Evolutionary conservation across 2,797 vertebrate species (phyloP).

Genomic region (Falco peregrinus): DNA sequence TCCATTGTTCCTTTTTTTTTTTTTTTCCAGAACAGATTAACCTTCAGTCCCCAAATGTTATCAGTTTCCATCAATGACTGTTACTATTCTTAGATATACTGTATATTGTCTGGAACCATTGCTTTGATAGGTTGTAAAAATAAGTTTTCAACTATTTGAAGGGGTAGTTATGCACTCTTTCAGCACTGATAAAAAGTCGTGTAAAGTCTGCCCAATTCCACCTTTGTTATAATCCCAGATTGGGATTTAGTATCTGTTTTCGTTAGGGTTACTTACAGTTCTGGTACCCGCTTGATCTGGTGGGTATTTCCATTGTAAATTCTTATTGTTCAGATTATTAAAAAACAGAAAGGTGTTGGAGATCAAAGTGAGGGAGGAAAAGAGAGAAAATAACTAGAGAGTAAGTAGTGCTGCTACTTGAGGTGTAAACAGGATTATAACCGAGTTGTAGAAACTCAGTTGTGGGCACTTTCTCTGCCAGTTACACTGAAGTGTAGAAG

Average conservation of each 20-base stretch:
- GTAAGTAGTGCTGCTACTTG: background rate
- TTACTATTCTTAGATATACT: slow-evolving; percentile 56
- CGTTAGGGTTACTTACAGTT: background rate
- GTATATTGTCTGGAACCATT: slow-evolving; percentile 51
- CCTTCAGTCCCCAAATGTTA: slow-evolving; percentile 49
- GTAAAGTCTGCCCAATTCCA: background rate
- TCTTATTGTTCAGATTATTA: background rate
- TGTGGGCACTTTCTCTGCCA: background rate
- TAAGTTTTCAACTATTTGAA: slow-evolving; percentile 30
- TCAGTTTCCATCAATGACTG: slow-evolving; percentile 58
- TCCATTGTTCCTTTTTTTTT: slow-evolving; percentile 27
- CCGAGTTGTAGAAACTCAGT: background rate
- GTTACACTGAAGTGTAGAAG: background rate
- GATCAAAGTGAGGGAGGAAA: background rate
- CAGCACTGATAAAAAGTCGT: slow-evolving; percentile 9
- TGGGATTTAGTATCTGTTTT: background rate
- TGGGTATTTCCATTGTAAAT: background rate
- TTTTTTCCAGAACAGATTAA: background rate
- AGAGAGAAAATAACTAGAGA: background rate
- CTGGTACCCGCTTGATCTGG: background rate
- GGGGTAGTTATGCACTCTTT: slow-evolving; percentile 27
- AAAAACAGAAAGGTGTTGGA: background rate
- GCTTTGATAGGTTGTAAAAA: slow-evolving; percentile 18
- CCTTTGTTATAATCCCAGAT: background rate
- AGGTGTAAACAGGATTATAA: background rate